Percentiles rank a stretch among this genome's conserved stretches.
Conservation (phyloP, 2,888 invertebrate species). For the Esperia sulphurella region DNA sequence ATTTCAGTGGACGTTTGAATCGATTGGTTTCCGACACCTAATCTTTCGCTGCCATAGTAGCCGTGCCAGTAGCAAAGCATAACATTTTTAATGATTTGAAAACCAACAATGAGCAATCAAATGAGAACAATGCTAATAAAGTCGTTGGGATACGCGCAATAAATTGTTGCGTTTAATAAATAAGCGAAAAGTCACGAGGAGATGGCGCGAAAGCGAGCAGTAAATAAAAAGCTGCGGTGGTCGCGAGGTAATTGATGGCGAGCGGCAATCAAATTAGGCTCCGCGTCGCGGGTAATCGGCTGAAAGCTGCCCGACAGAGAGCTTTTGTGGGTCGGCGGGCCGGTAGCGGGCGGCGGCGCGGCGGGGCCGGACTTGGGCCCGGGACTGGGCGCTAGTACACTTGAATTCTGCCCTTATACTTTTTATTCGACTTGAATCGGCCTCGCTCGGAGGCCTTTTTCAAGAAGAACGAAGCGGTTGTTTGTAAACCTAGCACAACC, state of each 20-base stretch:
- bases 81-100: constrained; percentile 34
- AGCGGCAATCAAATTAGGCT: constrained; percentile 74
- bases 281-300: constrained; percentile 71
- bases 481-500: too few relatives aligned
- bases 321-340: constrained; percentile 54
- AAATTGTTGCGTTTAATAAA: constrained; percentile 48
- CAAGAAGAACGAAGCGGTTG: too few relatives aligned
- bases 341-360: constrained; percentile 11
- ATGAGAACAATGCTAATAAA: constrained; percentile 45
- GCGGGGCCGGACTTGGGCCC: background rate
- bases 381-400: too few relatives aligned
- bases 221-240: constrained; percentile 66
- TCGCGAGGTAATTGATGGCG: constrained; percentile 69
- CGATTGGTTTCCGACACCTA: constrained; percentile 13
- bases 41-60: constrained; percentile 6
- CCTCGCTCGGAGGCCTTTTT: background rate
- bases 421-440: too few relatives aligned
- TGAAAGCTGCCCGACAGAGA: constrained; percentile 68
- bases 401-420: too few relatives aligned
- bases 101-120: constrained; percentile 44
- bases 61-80: constrained; percentile 11
- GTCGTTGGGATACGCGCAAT: constrained; percentile 38
- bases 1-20: constrained; percentile 27
- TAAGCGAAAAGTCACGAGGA: constrained; percentile 42
- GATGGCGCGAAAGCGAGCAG: constrained; percentile 41